These are phyloP conservation scores for Neoarius graeffei DNA, from an alignment of 2,113 vertebrate genomes.

Conservation along the genomic window DNA sequence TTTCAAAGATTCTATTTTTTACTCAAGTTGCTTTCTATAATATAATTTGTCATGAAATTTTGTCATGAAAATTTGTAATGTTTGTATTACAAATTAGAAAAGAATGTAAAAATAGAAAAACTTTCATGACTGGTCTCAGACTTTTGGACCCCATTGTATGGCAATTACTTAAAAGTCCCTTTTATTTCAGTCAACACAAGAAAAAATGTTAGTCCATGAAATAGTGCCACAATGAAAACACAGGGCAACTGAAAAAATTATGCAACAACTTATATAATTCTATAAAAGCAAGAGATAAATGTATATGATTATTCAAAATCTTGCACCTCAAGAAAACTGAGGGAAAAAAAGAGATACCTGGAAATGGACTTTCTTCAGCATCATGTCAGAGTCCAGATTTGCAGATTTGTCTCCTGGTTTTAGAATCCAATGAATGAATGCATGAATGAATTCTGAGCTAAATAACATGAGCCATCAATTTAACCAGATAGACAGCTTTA, in stretches of 20 bases:
- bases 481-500: not conserved
- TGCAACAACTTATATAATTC: not conserved
- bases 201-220: not conserved
- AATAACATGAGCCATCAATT: not conserved
- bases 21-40: no score
- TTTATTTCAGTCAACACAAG: not conserved
- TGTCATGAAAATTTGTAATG: not conserved
- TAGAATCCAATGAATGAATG: not conserved
- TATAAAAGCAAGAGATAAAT: not conserved
- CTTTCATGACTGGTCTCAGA: not conserved
- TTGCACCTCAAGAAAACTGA: not conserved
- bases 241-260: not conserved
- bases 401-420: not conserved
- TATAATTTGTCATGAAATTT: no score
- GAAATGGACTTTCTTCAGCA: constrained; percentile 51
- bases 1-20: not conserved
- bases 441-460: not conserved
- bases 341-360: constrained; percentile 4
- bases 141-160: not conserved
- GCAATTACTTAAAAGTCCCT: not conserved
- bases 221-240: not conserved
- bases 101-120: not conserved
- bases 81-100: not conserved
- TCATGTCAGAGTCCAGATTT: constrained; percentile 1
- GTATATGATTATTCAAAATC: not conserved